phyloP scores from a whole-genome alignment of 1,140 invertebrate genomes.

The Eurosta solidaginis region DNA sequence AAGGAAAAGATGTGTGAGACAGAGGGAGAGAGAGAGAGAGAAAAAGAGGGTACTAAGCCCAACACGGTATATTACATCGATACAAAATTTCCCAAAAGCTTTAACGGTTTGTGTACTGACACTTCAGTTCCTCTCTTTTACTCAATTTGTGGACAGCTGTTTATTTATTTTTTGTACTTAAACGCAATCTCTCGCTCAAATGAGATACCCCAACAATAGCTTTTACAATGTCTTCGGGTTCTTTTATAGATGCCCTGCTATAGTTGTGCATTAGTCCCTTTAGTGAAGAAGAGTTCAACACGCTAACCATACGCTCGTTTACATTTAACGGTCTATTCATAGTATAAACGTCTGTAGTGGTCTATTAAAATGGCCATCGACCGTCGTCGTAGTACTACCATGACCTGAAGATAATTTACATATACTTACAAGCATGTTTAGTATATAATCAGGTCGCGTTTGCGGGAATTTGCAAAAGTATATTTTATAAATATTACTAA shows the following conservation, averaged over 20 bases:
- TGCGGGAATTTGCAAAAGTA: not conserved
- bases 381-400: not conserved
- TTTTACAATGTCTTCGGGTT: not conserved
- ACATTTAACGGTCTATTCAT: not conserved
- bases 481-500: not conserved
- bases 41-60: not conserved
- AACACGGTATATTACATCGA: no score
- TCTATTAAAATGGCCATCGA: constrained; percentile 16
- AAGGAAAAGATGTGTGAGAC: no score
- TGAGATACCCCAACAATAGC: not conserved
- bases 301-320: not conserved
- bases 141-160: not conserved
- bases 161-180: not conserved
- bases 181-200: not conserved
- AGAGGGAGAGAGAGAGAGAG: not conserved
- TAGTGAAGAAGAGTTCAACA: not conserved
- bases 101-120: no score
- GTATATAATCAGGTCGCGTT: constrained; percentile 4
- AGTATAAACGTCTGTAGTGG: not conserved
- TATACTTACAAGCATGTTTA: no score
- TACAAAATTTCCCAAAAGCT: no score
- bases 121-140: not conserved
- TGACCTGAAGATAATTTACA: not conserved
- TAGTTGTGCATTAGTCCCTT: constrained; percentile 8
- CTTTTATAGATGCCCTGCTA: not conserved